Evolutionary conservation across 2,797 vertebrate species (phyloP).

Genomic region (Cuniculus paca): DNA sequence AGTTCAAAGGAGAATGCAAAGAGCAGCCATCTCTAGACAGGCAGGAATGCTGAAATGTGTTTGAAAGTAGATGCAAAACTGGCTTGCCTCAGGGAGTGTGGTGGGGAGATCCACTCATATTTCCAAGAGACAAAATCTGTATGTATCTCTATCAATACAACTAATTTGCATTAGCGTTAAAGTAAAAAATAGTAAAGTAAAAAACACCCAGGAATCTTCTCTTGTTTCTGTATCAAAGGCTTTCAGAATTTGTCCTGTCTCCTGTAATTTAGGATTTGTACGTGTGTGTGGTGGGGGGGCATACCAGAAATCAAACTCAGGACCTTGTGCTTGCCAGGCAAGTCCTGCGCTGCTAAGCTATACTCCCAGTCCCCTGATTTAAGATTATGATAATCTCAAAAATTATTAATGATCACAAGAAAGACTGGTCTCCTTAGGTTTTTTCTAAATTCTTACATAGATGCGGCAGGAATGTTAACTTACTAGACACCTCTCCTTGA

Average conservation of each 20-base stretch:
- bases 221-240: neutral
- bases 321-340: too few species aligned
- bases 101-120: too few species aligned
- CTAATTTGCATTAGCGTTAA: neutral
- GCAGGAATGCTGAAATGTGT: too few species aligned
- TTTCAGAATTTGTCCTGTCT: neutral
- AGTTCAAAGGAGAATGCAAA: neutral
- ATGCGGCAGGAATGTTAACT: neutral
- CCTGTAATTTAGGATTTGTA: neutral
- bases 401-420: neutral
- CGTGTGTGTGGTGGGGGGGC: too few species aligned
- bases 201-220: neutral
- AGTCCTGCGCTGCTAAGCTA: too few species aligned
- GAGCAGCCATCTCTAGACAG: accelerated
- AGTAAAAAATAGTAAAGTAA: neutral
- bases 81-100: neutral
- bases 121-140: neutral
- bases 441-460: neutral
- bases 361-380: neutral
- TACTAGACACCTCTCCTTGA: neutral
- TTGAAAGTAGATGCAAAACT: accelerated
- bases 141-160: neutral
- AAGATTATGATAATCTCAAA: neutral
- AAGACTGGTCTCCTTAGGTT: neutral
- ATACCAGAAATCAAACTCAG: too few species aligned